Evolutionary conservation across 2,888 invertebrate genomes (phyloP).

Genomic region (Caenorhabditis imperialis): DNA sequence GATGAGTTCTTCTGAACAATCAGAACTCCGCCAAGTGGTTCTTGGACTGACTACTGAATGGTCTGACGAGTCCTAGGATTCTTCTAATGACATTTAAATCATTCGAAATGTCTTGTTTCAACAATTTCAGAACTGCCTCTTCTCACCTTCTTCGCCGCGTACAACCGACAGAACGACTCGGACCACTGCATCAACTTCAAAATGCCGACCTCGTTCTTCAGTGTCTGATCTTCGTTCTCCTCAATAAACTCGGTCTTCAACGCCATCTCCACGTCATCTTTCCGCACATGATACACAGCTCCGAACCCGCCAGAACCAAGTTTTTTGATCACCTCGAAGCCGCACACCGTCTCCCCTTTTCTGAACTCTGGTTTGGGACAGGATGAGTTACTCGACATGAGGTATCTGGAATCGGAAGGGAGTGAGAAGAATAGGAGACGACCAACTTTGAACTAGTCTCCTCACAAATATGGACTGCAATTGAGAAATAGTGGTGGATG

Average conservation of each 20-base stretch:
- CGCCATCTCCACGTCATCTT: constrained; percentile 54
- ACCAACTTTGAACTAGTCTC: too few species aligned
- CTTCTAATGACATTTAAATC: too few species aligned
- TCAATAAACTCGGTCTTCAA: constrained; percentile 66
- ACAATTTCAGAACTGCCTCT: too few species aligned
- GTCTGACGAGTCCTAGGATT: too few species aligned
- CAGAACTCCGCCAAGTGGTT: too few species aligned
- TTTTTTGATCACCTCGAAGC: constrained; percentile 57
- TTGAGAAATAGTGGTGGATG: not conserved
- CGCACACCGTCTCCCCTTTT: constrained; percentile 15
- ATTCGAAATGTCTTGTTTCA: too few species aligned
- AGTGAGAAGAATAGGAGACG: too few species aligned
- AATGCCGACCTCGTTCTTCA: constrained; percentile 60
- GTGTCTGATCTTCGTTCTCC: constrained; percentile 47
- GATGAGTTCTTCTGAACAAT: too few species aligned
- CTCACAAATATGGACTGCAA: constrained; percentile 6
- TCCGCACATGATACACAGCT: constrained; percentile 63
- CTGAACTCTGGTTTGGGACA: constrained; percentile 48
- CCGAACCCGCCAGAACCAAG: constrained; percentile 72
- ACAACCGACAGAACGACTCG: constrained; percentile 61
- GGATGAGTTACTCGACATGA: constrained; percentile 52
- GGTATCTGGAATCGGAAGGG: constrained; percentile 5
- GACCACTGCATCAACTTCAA: constrained; percentile 66
- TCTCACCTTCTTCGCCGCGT: constrained; percentile 46
- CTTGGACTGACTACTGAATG: too few species aligned